Evolutionary conservation across 2,797 vertebrate genomes (phyloP), one percentile per base, ranked within the genome.

Genomic region (Ctenosaura bakeri): DNA sequence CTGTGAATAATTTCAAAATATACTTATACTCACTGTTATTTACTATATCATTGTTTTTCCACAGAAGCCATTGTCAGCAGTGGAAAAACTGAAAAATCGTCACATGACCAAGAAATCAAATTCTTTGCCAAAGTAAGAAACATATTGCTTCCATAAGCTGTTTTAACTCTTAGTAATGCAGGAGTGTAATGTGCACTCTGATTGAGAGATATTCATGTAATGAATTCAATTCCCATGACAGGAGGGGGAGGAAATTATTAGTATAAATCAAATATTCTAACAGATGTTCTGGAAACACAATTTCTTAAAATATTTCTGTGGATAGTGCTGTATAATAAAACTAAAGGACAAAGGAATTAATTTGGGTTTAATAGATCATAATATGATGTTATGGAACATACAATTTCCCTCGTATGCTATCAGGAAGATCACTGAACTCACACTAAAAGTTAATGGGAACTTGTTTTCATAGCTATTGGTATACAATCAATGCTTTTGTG

Each of bases 71-170:
- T 99, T 97, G 98, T 99, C 88, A 98, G 98, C 88, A 99, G 98
- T 92, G 99, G 98, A 50, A 99, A 99, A 98, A 98, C 97, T 2
- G 99, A 99, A 95, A 97, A 98, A 89, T 99, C 99, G 50, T 99
- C 99, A 91, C 99, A 99, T 90, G 99, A 99, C 86, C 99, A 99
- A 90, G 99, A 99, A 97, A 99, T 99, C 96, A 99, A 99, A 96
- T 99, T 99, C 96, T 99, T 99, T 97, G 99, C 99, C 94, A 99
- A 99, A 98, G 99, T 99, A 96, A 97, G 98, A 96, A 62, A 81
- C 85, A 79, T n/a, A 84, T 12, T 94, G 20, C 32, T 86, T 87
- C 16, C 77, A 86, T 66, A 82, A 83, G 22, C 2, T 56, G 1
- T 9, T 56, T 76, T 54, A 2, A 9, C 32, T 64, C n/a, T 46